Conservation (phyloP, 1,140 invertebrate species). For the Adelges cooleyi region DNA sequence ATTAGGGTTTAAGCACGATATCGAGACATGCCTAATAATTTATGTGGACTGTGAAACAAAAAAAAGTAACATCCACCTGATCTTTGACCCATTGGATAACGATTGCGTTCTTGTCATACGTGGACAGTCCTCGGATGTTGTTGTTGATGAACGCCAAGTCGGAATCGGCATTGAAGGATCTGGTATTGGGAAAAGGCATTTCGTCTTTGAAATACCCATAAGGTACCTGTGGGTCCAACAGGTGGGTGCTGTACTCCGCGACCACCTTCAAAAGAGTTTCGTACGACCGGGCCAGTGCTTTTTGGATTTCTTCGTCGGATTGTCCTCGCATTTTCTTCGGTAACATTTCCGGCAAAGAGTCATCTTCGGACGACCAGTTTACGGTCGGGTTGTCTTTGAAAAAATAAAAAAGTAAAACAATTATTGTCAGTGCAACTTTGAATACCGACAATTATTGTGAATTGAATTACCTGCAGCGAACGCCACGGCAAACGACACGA, state of each 20-base stretch:
- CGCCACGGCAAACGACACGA: too few relatives aligned
- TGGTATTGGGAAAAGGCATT: slow-evolving; percentile 4
- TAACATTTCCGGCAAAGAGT: not conserved
- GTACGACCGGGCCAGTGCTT: not conserved
- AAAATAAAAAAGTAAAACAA: too few relatives aligned
- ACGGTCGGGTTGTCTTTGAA: not conserved
- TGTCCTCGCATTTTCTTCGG: slow-evolving; percentile 1
- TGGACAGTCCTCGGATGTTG: slow-evolving; percentile 1
- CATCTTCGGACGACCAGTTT: not conserved
- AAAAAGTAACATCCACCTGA: not conserved
- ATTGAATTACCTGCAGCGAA: too few relatives aligned
- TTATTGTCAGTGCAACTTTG: too few relatives aligned
- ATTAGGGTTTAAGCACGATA: too few relatives aligned
- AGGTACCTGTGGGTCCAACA: slow-evolving; percentile 1
- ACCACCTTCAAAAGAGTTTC: not conserved
- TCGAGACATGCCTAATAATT: too few relatives aligned
- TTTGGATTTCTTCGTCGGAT: slow-evolving; percentile 12
- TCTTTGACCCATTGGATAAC: slow-evolving; percentile 3
- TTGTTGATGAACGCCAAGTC: slow-evolving; percentile 10
- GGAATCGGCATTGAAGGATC: not conserved
- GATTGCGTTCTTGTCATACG: not conserved
- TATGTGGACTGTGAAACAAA: too few relatives aligned
- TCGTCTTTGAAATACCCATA: slow-evolving; percentile 3
- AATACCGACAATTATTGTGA: too few relatives aligned
- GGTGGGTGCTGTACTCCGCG: not conserved